Conservation (phyloP, 1,140 invertebrate genomes). For the Danaus plexippus region DNA sequence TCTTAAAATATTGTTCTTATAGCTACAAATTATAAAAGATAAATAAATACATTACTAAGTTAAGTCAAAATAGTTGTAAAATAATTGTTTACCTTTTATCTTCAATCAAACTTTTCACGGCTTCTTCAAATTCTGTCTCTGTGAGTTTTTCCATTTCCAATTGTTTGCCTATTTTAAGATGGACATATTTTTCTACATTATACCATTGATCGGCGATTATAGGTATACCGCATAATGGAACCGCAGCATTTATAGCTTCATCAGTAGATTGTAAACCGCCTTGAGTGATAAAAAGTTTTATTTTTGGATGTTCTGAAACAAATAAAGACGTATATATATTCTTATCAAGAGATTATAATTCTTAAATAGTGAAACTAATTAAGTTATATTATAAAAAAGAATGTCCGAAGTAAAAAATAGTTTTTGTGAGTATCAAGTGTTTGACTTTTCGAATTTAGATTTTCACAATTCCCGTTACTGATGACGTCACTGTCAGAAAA, state of each 20-base stretch:
- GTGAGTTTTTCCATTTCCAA: constrained; percentile 31
- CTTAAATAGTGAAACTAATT: background rate
- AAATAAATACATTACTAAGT: no score
- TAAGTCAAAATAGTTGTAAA: no score
- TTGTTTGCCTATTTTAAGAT: constrained; percentile 30
- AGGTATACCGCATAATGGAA: constrained; percentile 31
- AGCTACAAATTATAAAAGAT: background rate
- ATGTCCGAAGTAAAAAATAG: no score
- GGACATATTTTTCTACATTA: constrained; percentile 31
- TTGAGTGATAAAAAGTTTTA: constrained; percentile 37
- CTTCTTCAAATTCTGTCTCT: constrained; percentile 21
- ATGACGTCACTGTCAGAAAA: no score
- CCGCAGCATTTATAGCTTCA: constrained; percentile 24
- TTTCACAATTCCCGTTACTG: no score
- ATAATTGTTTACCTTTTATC: constrained; percentile 21
- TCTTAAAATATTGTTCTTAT: no score
- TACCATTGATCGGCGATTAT: constrained; percentile 44
- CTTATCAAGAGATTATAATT: background rate
- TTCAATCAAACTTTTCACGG: constrained; percentile 18
- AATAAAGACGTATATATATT: background rate
- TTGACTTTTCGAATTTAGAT: no score
- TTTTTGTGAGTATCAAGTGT: no score
- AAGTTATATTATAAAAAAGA: background rate
- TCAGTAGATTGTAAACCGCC: constrained; percentile 55
- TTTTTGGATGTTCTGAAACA: constrained; percentile 26